Base-by-base conservation (phyloP, 2,888 invertebrate species). In the Pardosa pseudoannulata region DNA sequence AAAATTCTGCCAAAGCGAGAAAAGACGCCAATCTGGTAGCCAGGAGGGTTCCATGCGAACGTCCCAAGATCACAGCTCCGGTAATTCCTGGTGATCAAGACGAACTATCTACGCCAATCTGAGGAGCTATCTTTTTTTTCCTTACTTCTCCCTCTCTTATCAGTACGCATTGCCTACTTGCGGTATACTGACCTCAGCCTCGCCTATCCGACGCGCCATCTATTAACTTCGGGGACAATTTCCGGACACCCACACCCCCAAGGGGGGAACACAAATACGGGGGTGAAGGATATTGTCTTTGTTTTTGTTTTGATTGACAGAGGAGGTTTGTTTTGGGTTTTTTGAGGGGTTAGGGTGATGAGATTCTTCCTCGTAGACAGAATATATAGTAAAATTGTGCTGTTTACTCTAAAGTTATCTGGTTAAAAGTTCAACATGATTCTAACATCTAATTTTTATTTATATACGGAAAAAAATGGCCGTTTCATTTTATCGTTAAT, bases 81-180 rank as follows among this genome's bases (percentile, higher is more conserved):
- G 85, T 86, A 86, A 86, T 86, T 86, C 85, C 85, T 71, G 64
- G 79, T 86, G 85, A 86, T 86, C 85, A 86, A 86, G 85, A 86
- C 85, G 79, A 79, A 86, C 85, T 86, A 79, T 86, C 85, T 75
- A 32, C 74, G 71, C 64, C 85, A 86, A 79, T 79, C 79, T 78
- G 71, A 85, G 72, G 36, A 74, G 13, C 81, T 62, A 70, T 79
- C 68, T 62, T 41, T 62, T 65, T 83, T 74, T 70, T 70, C 9
- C 27, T 36, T 67, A 11, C 28, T 67, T 68, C 56, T 64, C 19
- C 72, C 28, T 32, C 23, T 68, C 81, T 76, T 83, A 76, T 76
- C 82, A 76, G 71, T 71, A 83, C 68, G 82, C 76, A 83, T 76
- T 78, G 72, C 83, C 65, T 85, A 85, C 73, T 78, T 85, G 83